Conservation (phyloP, 2,888 invertebrate genomes). For the Mesorhabditis sp. region DNA sequence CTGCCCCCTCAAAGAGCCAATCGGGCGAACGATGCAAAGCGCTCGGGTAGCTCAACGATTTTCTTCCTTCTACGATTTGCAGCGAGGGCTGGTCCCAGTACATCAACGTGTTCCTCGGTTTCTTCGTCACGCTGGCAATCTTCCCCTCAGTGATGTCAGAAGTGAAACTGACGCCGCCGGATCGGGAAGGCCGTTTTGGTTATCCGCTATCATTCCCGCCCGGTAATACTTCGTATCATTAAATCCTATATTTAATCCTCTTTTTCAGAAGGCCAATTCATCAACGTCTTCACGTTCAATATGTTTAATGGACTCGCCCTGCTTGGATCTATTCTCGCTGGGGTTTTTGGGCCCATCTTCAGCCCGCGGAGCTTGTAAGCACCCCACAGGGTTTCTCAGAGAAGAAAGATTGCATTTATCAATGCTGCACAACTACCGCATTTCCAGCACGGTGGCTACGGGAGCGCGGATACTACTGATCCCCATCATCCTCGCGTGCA, state of each 20-base stretch:
- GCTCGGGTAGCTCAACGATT: too few species aligned
- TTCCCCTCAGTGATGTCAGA: background rate
- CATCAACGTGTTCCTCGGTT: conserved; percentile 1
- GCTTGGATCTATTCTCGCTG: background rate
- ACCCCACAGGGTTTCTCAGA: too few species aligned
- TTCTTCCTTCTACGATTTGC: background rate
- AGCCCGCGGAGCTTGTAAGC: too few species aligned
- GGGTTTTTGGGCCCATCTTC: too few species aligned
- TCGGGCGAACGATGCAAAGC: too few species aligned
- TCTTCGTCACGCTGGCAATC: background rate
- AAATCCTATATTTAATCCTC: background rate
- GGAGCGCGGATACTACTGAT: background rate
- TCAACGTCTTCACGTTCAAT: conserved; percentile 3
- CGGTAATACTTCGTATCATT: too few species aligned
- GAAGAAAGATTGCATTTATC: too few species aligned
- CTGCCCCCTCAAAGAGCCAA: too few species aligned
- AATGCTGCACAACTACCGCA: too few species aligned
- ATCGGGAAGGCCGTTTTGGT: background rate
- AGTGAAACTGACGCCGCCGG: background rate
- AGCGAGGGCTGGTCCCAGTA: conserved; percentile 1
- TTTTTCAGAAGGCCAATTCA: conserved; percentile 1
- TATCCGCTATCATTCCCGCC: background rate
- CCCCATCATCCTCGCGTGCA: background rate
- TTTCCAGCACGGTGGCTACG: background rate
- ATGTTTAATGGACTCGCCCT: too few species aligned